Conservation (phyloP, 1,140 invertebrate species). For the Rhynchophorus ferrugineus region DNA sequence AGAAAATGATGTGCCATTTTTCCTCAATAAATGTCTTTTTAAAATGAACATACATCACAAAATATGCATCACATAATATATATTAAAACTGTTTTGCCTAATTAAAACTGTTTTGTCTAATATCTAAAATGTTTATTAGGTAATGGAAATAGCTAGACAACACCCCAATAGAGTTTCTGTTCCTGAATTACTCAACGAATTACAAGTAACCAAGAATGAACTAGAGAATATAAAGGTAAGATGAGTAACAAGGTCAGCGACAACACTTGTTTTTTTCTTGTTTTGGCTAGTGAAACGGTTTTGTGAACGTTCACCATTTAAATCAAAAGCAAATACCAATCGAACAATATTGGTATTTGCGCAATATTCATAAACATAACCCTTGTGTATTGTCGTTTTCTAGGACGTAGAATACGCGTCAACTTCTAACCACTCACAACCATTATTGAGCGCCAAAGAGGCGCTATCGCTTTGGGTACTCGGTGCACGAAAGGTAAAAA, state of each 20-base stretch:
- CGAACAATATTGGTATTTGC: neutral
- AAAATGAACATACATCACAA: no score
- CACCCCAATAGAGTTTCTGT: conserved; percentile 60
- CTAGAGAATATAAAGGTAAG: conserved; percentile 74
- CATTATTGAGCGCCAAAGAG: conserved; percentile 80
- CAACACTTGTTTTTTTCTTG: conserved; percentile 5
- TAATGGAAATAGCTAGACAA: conserved; percentile 51
- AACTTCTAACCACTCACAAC: conserved; percentile 54
- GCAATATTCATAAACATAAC: conserved; percentile 18
- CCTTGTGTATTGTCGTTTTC: conserved; percentile 39
- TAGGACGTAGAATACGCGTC: conserved; percentile 62
- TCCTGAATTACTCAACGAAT: conserved; percentile 67
- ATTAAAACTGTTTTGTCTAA: neutral
- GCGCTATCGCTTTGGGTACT: conserved; percentile 84
- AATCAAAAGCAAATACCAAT: neutral
- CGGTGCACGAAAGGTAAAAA: conserved; percentile 73
- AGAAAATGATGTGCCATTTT: no score
- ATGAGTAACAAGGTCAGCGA: neutral
- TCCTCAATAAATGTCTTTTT: no score
- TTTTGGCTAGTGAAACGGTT: neutral
- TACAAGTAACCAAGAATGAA: conserved; percentile 73
- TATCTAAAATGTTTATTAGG: conserved; percentile 45
- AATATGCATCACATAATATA: no score
- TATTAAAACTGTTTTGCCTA: no score
- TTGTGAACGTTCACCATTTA: neutral